A percentile compares a stretch with the other conserved stretches of the same genome.
Evolutionary conservation across 2,888 invertebrate genomes (phyloP).

Genomic region (Clitarchus hookeri): DNA sequence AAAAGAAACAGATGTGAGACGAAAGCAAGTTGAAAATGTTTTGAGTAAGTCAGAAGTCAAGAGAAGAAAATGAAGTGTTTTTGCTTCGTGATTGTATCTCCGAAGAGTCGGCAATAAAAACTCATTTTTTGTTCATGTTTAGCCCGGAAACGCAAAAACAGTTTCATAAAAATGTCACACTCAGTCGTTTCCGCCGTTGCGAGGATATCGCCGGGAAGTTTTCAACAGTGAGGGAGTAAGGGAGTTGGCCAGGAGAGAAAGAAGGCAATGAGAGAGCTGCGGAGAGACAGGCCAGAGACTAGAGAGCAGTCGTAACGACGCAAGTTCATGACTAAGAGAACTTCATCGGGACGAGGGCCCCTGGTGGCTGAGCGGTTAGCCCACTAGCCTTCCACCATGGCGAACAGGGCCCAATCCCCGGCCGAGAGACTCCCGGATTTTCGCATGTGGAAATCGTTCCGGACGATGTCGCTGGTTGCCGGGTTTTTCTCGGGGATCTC

Average conservation of each 20-base stretch:
- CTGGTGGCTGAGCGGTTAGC: too few species aligned
- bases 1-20: background rate
- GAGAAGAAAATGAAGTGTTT: background rate
- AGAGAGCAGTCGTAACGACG: background rate
- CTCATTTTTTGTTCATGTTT: background rate
- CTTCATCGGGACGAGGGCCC: too few species aligned
- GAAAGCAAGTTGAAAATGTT: background rate
- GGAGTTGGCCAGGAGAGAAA: background rate
- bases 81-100: background rate
- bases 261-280: background rate
- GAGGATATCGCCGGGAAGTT: background rate
- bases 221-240: background rate
- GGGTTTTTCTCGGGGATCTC: too few species aligned
- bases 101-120: background rate
- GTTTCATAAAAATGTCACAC: conserved; percentile 2
- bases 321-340: background rate
- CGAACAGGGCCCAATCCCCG: too few species aligned
- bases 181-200: background rate
- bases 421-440: too few species aligned
- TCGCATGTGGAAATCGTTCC: too few species aligned
- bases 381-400: too few species aligned
- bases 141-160: background rate
- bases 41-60: background rate
- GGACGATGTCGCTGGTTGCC: too few species aligned
- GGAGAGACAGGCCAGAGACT: background rate